Base-by-base conservation (phyloP, 2,113 vertebrate genomes). In the Engraulis encrasicolus region DNA sequence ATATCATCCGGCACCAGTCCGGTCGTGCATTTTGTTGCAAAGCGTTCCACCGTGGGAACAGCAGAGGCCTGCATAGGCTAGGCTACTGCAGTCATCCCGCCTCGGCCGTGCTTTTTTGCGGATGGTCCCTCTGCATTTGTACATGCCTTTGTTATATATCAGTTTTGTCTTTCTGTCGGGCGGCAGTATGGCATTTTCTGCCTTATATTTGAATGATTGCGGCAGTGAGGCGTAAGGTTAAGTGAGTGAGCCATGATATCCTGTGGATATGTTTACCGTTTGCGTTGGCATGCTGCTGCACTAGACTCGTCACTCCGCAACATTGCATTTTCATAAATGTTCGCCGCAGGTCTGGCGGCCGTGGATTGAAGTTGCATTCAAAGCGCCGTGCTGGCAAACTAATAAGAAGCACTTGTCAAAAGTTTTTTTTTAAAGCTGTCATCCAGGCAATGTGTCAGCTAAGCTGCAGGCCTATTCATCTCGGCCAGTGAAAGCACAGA, bases 51-150 rank as follows among this genome's bases (percentile, higher is more conserved):
- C 78, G 79, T 54, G 90, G 50, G 66, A 80, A 81, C 85, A 84
- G 87, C 89, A 88, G 91, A 89, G 93, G 91, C 93, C 93, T 94
- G 91, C 88, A 85, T 89, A 90, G 91, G 91, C 86, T 91, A 87
- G 90, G 90, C 50, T 92, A 91, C 93, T 90, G 94, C 94, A 95
- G 93, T 95, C 91, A 91, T 93, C 89, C 88, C n/a, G n/a, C n/a
- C 82, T 85, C 86, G 83, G 88, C 88, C 85, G 81, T 83, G 84
- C 84, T 87, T 89, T n/a, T 87, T 36, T 80, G 83, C 85, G 79
- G 79, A 37, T 81, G 81, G 81, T 36, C 66, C 27, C 31, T 36
- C 15, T 15, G 27, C 66, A 34, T 5, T 34, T 74, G 27, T 31
- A 74, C 66, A 36, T 74, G 61, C 61, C 61, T 71, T 71, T 71